Conservation (phyloP, 1,140 invertebrate species). For the Saccostrea cuccullata region DNA sequence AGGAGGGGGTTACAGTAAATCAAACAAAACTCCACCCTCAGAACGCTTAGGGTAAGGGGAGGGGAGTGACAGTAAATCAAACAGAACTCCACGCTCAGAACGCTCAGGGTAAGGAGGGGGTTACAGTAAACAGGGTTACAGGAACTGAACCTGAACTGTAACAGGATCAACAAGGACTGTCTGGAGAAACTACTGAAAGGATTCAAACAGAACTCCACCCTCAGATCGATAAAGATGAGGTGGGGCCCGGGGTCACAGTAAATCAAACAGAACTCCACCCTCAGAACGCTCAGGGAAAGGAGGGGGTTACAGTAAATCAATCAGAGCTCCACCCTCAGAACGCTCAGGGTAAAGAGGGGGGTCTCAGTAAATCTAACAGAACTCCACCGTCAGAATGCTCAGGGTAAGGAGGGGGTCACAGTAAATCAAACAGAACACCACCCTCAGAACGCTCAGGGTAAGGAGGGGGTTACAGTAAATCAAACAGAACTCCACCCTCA, state of each 20-base stretch:
- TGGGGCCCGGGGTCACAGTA: slow-evolving; percentile 24
- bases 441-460: slow-evolving; percentile 50
- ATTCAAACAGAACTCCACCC: slow-evolving; percentile 41
- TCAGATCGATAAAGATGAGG: no score
- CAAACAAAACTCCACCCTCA: slow-evolving; percentile 65
- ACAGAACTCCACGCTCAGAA: slow-evolving; percentile 65
- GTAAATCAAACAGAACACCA: slow-evolving; percentile 4
- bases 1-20: slow-evolving; percentile 35
- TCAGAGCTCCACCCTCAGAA: no score
- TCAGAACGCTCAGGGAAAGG: no score
- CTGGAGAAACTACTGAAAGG: slow-evolving; percentile 67
- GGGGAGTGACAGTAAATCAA: not conserved
- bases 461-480: no score
- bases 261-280: no score
- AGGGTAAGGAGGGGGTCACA: no score
- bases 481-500: no score
- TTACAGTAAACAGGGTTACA: slow-evolving; percentile 52
- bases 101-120: not conserved
- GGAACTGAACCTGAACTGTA: slow-evolving; percentile 73
- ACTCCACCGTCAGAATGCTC: no score
- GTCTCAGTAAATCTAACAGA: no score
- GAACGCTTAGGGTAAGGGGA: slow-evolving; percentile 8
- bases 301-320: no score
- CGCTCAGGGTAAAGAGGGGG: no score
- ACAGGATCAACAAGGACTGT: slow-evolving; percentile 71